Base-by-base conservation (phyloP, 1,140 invertebrate species). In the Elymnias hypermnestra region DNA sequence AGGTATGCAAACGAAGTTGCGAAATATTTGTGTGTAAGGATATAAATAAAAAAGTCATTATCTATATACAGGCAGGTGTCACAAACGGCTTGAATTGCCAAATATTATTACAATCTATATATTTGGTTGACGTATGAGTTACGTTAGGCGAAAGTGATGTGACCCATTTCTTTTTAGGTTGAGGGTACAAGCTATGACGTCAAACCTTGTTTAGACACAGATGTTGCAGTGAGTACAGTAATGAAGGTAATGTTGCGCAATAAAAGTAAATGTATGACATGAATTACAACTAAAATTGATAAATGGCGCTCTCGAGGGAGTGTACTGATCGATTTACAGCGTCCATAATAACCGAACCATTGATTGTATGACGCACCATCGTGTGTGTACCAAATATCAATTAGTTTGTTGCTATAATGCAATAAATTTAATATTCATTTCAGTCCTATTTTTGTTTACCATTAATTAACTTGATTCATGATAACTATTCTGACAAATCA, bases 151-250 rank as follows among this genome's bases (percentile, higher is more conserved):
- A 67, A 76, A 72, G 62, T 63, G 51, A 67, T 60, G 57, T 73
- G 73, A 63, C 67, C 73, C 69, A 79, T 76, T 79, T 79, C 65
- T 75, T 73, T 76, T 65, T 62, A 64, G 64, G 53, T 53, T 70
- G 63, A 31, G 35, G 21, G 33, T 22, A 49, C 57, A 43, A 43
- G 18, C 14, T 31, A 48, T 83, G 78, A 83, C 78, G 78, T 83
- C 72, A 76, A 69, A 70, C 58, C 48, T 54, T 35, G 61, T 51
- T 44, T 44, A 45, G 37, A 56, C 58, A 62, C 47, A 48, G 47
- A 57, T 50, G 41, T 43, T 44, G 41, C 44, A 53, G 54, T 26
- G 13, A 13, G 10, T 37, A 53, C 37, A 44, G 55, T 64, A 72
- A 70, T 52, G 52, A 52, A 53, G 55, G 56, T 64, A 52, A 71